Conservation (phyloP, 2,888 invertebrate genomes). For the Germaria angustata region DNA sequence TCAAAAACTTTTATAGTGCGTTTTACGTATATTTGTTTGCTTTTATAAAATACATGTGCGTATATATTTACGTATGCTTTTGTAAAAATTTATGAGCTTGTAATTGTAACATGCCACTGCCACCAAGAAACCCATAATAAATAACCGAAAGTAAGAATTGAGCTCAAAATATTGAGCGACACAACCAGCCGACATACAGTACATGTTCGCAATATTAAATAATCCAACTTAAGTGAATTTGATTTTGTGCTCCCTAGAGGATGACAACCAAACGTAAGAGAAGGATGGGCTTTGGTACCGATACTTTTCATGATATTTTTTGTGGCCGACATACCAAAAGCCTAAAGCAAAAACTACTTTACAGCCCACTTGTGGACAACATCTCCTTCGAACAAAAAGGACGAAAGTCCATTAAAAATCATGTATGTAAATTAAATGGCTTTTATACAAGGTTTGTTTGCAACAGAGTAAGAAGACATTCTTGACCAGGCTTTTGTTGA, state of each 20-base stretch:
- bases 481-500: too few relatives aligned
- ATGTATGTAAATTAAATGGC: too few relatives aligned
- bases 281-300: conserved; percentile 24
- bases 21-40: background rate
- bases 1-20: conserved; percentile 3
- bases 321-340: too few relatives aligned
- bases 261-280: conserved; percentile 32
- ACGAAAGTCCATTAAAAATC: too few relatives aligned
- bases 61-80: conserved; percentile 29
- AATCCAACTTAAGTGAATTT: conserved; percentile 57
- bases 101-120: conserved; percentile 30
- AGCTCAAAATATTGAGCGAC: conserved; percentile 26
- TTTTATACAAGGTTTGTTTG: too few relatives aligned
- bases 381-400: too few relatives aligned
- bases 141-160: conserved; percentile 36
- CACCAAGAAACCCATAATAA: conserved; percentile 26
- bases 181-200: background rate
- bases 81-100: conserved; percentile 63
- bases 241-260: conserved; percentile 37
- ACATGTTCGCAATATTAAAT: conserved; percentile 46
- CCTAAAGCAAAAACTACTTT: conserved; percentile 49
- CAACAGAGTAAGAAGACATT: too few relatives aligned
- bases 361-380: too few relatives aligned
- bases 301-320: background rate
- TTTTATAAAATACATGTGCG: background rate